Evolutionary conservation across 2,113 vertebrate genomes (phyloP).

Genomic region (Mirounga angustirostris): DNA sequence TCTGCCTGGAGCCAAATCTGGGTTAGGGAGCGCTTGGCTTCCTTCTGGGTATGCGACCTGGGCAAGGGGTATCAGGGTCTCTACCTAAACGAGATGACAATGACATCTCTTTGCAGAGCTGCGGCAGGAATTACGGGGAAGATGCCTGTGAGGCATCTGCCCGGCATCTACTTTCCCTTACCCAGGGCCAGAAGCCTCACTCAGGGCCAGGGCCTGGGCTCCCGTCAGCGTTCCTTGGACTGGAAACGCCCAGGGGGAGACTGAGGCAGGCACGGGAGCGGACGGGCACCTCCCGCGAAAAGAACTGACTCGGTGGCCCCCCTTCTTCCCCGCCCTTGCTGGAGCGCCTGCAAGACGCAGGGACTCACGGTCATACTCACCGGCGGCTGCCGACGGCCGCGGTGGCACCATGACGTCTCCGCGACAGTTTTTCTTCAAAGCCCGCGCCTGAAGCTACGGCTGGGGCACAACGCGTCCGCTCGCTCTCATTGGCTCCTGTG

Average conservation of each 20-base stretch:
- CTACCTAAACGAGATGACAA: neutral
- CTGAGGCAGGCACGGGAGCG: neutral
- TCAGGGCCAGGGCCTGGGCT: accelerated
- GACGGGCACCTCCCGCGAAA: neutral
- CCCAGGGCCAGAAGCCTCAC: accelerated
- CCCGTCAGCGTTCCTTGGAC: neutral
- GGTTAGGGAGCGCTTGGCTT: neutral
- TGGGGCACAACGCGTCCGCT: accelerated
- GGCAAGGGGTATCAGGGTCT: neutral
- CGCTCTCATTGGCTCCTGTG: neutral
- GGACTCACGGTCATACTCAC: constrained; percentile 14
- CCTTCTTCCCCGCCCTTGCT: neutral
- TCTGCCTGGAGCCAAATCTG: neutral
- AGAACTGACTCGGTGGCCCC: neutral
- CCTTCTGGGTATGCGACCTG: no score
- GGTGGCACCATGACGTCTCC: neutral
- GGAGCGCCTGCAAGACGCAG: neutral
- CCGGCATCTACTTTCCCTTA: neutral
- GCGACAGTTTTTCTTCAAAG: constrained; percentile 64
- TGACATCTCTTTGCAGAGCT: neutral
- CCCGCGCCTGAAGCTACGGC: neutral
- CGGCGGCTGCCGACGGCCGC: neutral
- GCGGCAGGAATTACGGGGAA: neutral
- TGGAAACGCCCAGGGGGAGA: neutral
- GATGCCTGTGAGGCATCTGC: neutral